Evolutionary conservation across 2,113 vertebrate genomes (phyloP), one percentile per base, ranked within the genome.

Genomic region (Onychorhynchus coronatus): DNA sequence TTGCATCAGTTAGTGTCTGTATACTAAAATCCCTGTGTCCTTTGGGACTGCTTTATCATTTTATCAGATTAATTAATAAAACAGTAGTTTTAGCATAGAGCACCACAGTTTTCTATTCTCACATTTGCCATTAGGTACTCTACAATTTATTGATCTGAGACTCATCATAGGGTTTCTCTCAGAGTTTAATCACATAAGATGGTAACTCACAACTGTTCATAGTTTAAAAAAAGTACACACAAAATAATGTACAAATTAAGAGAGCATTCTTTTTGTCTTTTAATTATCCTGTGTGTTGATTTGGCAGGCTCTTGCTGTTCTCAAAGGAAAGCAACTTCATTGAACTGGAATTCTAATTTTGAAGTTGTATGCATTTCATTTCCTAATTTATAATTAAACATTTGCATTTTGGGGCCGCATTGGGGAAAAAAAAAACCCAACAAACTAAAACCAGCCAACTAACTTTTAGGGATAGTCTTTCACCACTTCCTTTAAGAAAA

Each of bases 1-100:
- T 98, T 98, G 97, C 97, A 98, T 98, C 98, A 98, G 97, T 98
- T 96, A 56, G 41, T 39, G 78, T 95, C 97, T 97, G 85, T 94
- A 85, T 81, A 93, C 92, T 79, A 95, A 81, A 93, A 96, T 96
- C 89, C 94, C 63, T 46, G 30, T 71, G 50, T 96, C 98, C 97
- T 97, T 58, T 92, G 97, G 97, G 97, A 97, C 22, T 91, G 71
- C 90, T 98, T 95, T 97, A 98, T 98, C 92, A 96, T 98, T 98
- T 98, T 97, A 95, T 97, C 97, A 97, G 91, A 97, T 87, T 97
- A 96, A 97, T 97, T 96, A 95, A 94, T 80, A 96, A 92, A 96
- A 84, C 68, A 91, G 74, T 33, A 82, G 71, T 74, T 97, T 88
- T 84, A 95, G 88, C 33, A 39, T 7, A 93, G 53, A 85, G 62